A percentile compares a stretch with the other conserved stretches of the same genome.
Evolutionary conservation across 1,140 invertebrate genomes (phyloP).

Genomic region (Polypedilum vanderplanki): DNA sequence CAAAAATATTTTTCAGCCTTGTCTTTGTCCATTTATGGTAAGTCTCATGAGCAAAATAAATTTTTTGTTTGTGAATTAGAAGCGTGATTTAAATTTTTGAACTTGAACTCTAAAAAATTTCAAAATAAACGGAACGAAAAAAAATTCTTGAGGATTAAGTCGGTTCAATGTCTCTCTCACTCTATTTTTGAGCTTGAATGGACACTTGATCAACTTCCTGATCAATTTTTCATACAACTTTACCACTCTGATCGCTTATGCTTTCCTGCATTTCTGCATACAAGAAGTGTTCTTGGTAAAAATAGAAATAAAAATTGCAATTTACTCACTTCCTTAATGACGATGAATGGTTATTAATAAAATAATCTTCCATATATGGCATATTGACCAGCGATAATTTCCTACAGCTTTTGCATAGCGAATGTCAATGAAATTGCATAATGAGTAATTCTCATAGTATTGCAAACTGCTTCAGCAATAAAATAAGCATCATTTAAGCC

Average conservation of each 20-base stretch:
- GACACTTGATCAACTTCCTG: too few relatives aligned
- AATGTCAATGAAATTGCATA: constrained; percentile 8
- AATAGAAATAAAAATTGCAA: too few relatives aligned
- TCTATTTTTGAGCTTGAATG: not conserved
- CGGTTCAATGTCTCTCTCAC: not conserved
- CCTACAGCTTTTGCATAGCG: not conserved
- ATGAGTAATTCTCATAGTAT: not conserved
- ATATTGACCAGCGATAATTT: constrained; percentile 1
- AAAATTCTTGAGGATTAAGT: not conserved
- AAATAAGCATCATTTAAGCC: too few relatives aligned
- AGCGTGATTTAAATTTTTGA: not conserved
- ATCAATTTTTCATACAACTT: not conserved
- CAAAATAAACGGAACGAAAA: not conserved
- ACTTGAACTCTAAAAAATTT: constrained; percentile 13
- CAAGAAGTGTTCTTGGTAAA: too few relatives aligned
- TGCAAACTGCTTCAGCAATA: too few relatives aligned
- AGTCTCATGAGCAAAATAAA: constrained; percentile 3
- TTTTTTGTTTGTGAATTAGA: not conserved
- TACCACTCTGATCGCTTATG: not conserved
- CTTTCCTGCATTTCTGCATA: not conserved
- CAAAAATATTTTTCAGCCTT: not conserved
- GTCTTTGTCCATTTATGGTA: not conserved
- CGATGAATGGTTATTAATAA: not conserved
- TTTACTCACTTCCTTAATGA: too few relatives aligned
- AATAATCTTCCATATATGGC: constrained; percentile 3